These are phyloP conservation scores for Myotis davidii DNA, from an alignment of 2,113 vertebrate genomes.

Conservation along the genomic window DNA sequence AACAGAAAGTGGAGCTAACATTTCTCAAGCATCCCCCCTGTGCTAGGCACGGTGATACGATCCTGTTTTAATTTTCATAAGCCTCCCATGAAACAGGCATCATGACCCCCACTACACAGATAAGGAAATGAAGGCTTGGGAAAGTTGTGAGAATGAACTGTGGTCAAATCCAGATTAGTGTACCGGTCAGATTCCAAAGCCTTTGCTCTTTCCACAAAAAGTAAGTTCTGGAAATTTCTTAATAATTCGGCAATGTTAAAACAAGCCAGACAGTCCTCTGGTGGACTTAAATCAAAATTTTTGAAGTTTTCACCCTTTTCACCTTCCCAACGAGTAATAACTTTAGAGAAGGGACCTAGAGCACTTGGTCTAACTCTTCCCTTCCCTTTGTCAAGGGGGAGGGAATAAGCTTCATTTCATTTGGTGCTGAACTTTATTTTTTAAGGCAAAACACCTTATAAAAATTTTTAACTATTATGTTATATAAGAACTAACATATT, in stretches of 20 bases:
- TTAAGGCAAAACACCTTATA: neutral
- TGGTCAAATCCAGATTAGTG: neutral
- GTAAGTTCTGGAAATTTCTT: constrained; percentile 31
- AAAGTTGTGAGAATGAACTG: neutral
- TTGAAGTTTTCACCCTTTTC: neutral
- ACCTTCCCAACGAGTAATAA: neutral
- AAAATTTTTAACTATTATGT: neutral
- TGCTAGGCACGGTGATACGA: neutral
- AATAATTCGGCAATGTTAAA: neutral
- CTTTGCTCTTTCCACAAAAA: constrained; percentile 20
- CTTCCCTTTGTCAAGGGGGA: neutral
- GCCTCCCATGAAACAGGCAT: neutral
- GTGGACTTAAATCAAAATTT: neutral
- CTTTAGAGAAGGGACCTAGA: neutral
- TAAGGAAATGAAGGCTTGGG: neutral
- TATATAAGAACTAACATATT: neutral
- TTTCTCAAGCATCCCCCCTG: neutral
- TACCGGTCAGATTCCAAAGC: neutral
- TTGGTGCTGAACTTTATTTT: neutral
- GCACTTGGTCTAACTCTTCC: neutral
- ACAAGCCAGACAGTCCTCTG: neutral
- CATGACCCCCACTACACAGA: neutral
- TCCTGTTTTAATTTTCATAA: neutral
- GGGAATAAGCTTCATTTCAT: neutral
- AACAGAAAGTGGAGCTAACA: neutral